Conservation (phyloP, 2,797 vertebrate genomes). For the Diplodus puntazzo region DNA sequence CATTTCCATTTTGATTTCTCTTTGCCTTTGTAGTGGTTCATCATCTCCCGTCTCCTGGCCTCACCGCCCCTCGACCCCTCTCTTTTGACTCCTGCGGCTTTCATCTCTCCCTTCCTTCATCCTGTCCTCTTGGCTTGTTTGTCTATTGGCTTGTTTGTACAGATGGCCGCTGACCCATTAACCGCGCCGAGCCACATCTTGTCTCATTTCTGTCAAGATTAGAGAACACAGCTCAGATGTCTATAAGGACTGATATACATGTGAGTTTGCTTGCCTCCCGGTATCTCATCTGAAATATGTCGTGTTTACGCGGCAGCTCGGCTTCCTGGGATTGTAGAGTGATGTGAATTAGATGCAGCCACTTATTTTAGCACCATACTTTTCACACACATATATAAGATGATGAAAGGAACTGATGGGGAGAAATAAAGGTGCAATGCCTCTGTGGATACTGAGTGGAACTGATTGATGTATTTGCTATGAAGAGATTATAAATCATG, state of each 20-base stretch:
- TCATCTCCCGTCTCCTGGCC: slow-evolving; percentile 68
- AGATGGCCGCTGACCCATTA: slow-evolving; percentile 67
- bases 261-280: slow-evolving; percentile 8
- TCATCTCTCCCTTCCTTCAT: slow-evolving; percentile 71
- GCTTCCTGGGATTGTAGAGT: slow-evolving; percentile 11
- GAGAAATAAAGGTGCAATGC: not conserved
- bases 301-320: not conserved
- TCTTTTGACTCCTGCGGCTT: slow-evolving; percentile 71
- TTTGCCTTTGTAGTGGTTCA: slow-evolving; percentile 80
- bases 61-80: slow-evolving; percentile 57
- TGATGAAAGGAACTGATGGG: slow-evolving; percentile 6
- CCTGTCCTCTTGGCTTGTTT: slow-evolving; percentile 69
- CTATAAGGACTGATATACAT: slow-evolving; percentile 36
- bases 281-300: slow-evolving; percentile 40
- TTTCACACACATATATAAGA: slow-evolving; percentile 19
- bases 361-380: slow-evolving; percentile 20
- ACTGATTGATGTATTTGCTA: slow-evolving; percentile 15
- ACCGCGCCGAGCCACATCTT: slow-evolving; percentile 48
- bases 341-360: slow-evolving; percentile 33
- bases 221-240: slow-evolving; percentile 51
- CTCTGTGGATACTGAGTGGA: slow-evolving; percentile 20
- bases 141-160: slow-evolving; percentile 71
- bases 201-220: slow-evolving; percentile 64
- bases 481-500: slow-evolving; percentile 15
- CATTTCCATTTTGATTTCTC: slow-evolving; percentile 85